phyloP scores from a whole-genome alignment of 2,888 invertebrate species.

The Germaria angustata region DNA sequence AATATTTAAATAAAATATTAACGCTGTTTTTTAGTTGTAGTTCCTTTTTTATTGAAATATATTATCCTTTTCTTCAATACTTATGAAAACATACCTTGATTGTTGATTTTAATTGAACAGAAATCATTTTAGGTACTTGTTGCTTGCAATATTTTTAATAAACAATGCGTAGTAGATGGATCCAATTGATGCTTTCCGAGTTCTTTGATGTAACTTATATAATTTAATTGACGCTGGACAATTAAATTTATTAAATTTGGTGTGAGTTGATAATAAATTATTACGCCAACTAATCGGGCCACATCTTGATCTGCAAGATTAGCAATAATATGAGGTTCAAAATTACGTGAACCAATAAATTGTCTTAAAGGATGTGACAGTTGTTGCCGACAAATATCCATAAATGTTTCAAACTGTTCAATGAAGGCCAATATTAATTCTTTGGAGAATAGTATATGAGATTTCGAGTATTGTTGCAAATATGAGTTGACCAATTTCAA shows the following conservation, averaged over 20 bases:
- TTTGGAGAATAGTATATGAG: conserved; percentile 75
- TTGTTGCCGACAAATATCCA: conserved; percentile 71
- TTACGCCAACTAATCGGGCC: conserved; percentile 74
- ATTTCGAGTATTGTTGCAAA: conserved; percentile 67
- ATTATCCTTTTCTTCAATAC: neutral
- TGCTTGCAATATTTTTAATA: conserved; percentile 74
- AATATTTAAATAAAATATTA: too few species aligned
- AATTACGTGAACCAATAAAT: conserved; percentile 72
- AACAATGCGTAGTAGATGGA: conserved; percentile 74
- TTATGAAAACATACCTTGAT: conserved; percentile 29
- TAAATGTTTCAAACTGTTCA: conserved; percentile 73
- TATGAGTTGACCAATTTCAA: conserved; percentile 85
- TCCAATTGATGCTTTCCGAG: conserved; percentile 75
- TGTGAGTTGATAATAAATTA: conserved; percentile 75
- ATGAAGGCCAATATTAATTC: conserved; percentile 77
- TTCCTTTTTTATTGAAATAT: neutral
- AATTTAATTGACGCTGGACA: conserved; percentile 74
- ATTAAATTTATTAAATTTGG: conserved; percentile 76
- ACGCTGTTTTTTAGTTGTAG: neutral
- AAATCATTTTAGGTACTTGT: conserved; percentile 58
- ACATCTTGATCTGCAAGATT: conserved; percentile 71
- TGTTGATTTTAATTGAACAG: neutral
- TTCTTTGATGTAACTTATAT: conserved; percentile 75
- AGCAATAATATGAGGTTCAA: conserved; percentile 72
- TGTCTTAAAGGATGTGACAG: conserved; percentile 72